phyloP scores from a whole-genome alignment of 2,797 vertebrate genomes.

The Amniataba percoides region DNA sequence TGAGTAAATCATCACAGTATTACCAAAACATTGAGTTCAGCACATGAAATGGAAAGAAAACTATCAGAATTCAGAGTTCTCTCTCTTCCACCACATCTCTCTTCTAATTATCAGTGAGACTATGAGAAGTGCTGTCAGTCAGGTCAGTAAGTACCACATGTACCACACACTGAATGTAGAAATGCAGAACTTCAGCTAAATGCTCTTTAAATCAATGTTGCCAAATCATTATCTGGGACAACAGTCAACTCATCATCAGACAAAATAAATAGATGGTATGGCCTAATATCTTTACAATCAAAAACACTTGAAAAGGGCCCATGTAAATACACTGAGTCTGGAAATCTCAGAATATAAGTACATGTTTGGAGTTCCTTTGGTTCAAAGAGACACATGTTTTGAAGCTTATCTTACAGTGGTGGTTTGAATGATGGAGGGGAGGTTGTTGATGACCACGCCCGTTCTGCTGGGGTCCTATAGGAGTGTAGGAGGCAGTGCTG shows the following conservation, averaged over 20 bases:
- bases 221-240: constrained; percentile 4
- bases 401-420: constrained; percentile 75
- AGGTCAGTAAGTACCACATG: too few species aligned
- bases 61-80: not conserved
- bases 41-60: not conserved
- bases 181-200: too few species aligned
- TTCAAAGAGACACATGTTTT: not conserved
- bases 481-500: constrained; percentile 73
- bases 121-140: not conserved
- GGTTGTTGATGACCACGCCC: constrained; percentile 73
- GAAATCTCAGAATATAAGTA: not conserved
- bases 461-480: constrained; percentile 74
- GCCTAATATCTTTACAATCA: not conserved
- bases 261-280: not conserved
- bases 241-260: not conserved
- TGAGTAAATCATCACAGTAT: not conserved
- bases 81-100: not conserved
- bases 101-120: not conserved
- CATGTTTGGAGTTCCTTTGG: not conserved
- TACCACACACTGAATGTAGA: too few species aligned
- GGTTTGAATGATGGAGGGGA: constrained; percentile 76
- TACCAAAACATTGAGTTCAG: not conserved
- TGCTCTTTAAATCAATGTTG: too few species aligned
- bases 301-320: not conserved
- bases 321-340: not conserved